Evolutionary conservation across 2,113 vertebrate genomes (phyloP).

Genomic region (Mellivora capensis): DNA sequence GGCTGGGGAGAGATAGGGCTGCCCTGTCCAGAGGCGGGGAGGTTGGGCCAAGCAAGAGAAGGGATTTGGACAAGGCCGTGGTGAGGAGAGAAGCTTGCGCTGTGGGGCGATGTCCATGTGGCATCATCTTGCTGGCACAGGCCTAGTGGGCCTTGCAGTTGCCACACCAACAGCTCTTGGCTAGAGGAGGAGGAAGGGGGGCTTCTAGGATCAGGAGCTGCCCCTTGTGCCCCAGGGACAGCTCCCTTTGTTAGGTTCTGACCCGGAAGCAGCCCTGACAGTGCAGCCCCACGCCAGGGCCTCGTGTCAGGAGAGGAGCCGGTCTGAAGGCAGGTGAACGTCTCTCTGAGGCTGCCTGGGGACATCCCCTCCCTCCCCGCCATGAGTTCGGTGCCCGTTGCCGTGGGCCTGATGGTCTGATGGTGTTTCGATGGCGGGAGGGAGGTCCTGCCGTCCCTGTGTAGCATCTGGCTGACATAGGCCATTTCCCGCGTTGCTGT

Average conservation of each 20-base stretch:
- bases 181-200: not conserved
- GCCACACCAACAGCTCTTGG: not conserved
- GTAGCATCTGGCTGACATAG: not conserved
- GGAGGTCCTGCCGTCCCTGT: not conserved
- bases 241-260: not conserved
- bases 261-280: not conserved
- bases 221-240: not conserved
- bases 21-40: rapidly evolving
- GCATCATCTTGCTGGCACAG: not conserved
- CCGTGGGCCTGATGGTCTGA: not conserved
- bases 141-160: not conserved
- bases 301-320: not conserved
- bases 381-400: rapidly evolving
- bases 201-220: not conserved
- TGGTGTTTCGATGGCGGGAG: not conserved
- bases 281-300: not conserved
- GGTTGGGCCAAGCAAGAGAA: not conserved
- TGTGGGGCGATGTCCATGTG: rapidly evolving
- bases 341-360: not conserved
- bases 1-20: not conserved
- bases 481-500: not conserved
- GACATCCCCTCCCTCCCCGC: no score
- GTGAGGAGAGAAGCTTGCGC: no score
- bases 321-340: rapidly evolving
- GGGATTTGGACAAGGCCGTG: rapidly evolving